Percentiles rank a stretch among this genome's conserved stretches.
phyloP scores from a whole-genome alignment of 2,113 vertebrate genomes.

The Otolemur garnettii region DNA sequence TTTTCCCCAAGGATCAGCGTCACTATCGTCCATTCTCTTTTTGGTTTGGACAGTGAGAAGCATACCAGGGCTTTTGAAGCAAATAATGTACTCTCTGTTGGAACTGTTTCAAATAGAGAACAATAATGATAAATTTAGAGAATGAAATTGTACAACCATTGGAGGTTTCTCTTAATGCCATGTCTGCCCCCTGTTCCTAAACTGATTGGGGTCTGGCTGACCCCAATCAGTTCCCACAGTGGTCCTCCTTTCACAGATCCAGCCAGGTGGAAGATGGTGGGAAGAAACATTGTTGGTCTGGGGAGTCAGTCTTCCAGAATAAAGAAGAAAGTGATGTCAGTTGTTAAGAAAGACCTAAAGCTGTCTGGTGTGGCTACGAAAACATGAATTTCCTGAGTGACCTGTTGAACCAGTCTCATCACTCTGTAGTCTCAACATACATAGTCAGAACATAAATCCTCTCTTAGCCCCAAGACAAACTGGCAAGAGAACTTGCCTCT shows the following conservation, averaged over 20 bases:
- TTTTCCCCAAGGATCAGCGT: background rate
- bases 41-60: background rate
- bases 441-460: background rate
- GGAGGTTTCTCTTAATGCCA: background rate
- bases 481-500: background rate
- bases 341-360: background rate
- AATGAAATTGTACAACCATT: background rate
- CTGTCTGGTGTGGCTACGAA: background rate
- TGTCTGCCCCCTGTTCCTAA: background rate
- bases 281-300: background rate
- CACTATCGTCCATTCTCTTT: background rate
- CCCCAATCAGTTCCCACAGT: too few species aligned
- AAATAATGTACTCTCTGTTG: background rate
- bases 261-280: background rate
- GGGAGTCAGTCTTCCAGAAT: constrained; percentile 7
- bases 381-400: constrained; percentile 49
- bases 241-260: background rate
- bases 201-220: background rate
- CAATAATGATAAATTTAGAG: background rate
- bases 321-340: constrained; percentile 22
- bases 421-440: background rate
- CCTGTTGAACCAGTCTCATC: constrained; percentile 16
- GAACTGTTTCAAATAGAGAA: constrained; percentile 12
- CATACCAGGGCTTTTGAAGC: background rate
- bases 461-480: background rate